These are phyloP conservation scores for Caradrina kadenii DNA, from an alignment of 2,888 invertebrate species.

Conservation along the genomic window DNA sequence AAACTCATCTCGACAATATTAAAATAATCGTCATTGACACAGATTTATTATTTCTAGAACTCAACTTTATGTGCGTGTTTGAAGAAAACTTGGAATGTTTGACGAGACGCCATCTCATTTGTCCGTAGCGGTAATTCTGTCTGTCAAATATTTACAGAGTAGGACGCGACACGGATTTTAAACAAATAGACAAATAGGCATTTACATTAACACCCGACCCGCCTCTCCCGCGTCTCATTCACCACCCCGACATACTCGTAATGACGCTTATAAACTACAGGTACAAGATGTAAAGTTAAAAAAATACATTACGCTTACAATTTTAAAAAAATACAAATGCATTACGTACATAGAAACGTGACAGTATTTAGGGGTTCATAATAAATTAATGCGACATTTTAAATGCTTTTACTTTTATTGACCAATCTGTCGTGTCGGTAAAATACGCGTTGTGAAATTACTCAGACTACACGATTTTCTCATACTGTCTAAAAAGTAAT, in stretches of 20 bases:
- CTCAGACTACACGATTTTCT: constrained; percentile 4
- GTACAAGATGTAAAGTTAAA: constrained; percentile 25
- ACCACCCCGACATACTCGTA: constrained; percentile 54
- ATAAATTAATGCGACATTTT: background rate
- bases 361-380: background rate
- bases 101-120: constrained; percentile 83
- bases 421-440: background rate
- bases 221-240: constrained; percentile 58
- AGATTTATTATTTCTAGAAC: constrained; percentile 68
- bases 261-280: constrained; percentile 65
- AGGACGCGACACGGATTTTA: constrained; percentile 89
- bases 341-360: constrained; percentile 42
- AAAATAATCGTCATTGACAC: constrained; percentile 69
- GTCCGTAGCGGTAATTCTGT: constrained; percentile 88
- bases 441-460: constrained; percentile 20
- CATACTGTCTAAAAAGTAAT: constrained; percentile 8
- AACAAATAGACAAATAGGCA: constrained; percentile 88
- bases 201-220: constrained; percentile 84
- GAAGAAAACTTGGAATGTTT: constrained; percentile 77
- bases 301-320: constrained; percentile 64
- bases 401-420: constrained; percentile 4
- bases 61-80: constrained; percentile 67
- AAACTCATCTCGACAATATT: constrained; percentile 62
- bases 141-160: constrained; percentile 88
- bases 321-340: constrained; percentile 57